phyloP scores from a whole-genome alignment of 2,113 vertebrate species.

The Notothenia coriiceps region DNA sequence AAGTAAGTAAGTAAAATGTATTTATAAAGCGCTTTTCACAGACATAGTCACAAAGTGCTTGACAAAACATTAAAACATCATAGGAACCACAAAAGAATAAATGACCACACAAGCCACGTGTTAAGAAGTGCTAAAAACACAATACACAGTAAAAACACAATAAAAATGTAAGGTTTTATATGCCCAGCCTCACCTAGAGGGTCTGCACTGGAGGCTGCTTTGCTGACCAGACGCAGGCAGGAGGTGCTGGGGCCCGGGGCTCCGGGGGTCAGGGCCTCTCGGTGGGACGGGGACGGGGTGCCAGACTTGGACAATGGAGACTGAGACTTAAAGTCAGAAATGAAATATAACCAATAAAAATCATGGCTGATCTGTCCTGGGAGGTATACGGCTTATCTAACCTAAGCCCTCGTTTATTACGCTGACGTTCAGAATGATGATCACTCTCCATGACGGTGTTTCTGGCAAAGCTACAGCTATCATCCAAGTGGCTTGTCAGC shows the following conservation, averaged over 20 bases:
- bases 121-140: no score
- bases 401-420: not conserved
- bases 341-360: not conserved
- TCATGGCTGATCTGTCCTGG: not conserved
- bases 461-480: not conserved
- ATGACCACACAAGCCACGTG: no score
- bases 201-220: constrained; percentile 85
- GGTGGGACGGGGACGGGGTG: constrained; percentile 84
- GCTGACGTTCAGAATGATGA: not conserved
- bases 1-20: no score
- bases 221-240: constrained; percentile 84
- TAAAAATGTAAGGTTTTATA: no score
- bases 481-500: not conserved
- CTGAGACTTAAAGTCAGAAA: constrained; percentile 72
- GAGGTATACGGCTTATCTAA: not conserved
- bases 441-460: not conserved
- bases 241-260: constrained; percentile 87
- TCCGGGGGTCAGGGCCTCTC: constrained; percentile 84
- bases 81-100: no score
- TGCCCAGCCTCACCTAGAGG: constrained; percentile 80
- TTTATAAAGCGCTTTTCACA: no score
- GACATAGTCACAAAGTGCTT: no score
- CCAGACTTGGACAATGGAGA: constrained; percentile 85
- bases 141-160: no score
- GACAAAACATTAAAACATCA: no score